These are phyloP conservation scores for Lobophora halterata DNA, from an alignment of 2,888 invertebrate species.

Conservation along the genomic window DNA sequence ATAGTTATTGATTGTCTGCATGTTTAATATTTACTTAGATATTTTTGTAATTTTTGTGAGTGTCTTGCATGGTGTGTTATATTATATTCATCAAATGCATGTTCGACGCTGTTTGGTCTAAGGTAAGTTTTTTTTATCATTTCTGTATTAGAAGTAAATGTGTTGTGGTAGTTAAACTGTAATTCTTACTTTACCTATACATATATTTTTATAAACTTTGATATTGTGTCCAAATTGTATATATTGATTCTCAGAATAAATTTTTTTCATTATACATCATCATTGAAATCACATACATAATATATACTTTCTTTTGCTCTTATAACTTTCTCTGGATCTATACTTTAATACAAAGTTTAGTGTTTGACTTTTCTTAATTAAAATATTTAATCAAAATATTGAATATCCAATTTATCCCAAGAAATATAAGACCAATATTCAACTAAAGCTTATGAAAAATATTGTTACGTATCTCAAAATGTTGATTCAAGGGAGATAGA, in stretches of 20 bases:
- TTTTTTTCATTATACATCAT: no score
- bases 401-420: no score
- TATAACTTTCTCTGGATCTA: no score
- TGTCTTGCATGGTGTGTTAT: conserved; percentile 16
- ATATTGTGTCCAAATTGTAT: background rate
- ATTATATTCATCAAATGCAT: conserved; percentile 14
- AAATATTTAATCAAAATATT: no score
- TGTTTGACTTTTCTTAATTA: no score
- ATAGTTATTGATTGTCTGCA: conserved; percentile 12
- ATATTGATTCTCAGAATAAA: background rate
- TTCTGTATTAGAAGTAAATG: conserved; percentile 1
- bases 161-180: background rate
- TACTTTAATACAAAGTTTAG: no score
- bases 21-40: conserved; percentile 8
- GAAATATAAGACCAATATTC: no score
- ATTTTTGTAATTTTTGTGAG: background rate
- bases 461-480: no score
- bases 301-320: no score
- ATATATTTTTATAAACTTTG: background rate
- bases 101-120: conserved; percentile 8
- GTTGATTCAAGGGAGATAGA: no score
- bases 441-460: no score
- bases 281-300: no score
- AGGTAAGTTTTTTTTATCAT: conserved; percentile 12
- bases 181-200: background rate